A percentile compares a stretch with the other conserved stretches of the same genome.
Conservation (phyloP, 1,140 invertebrate species). For the Leptopilina clavipes region DNA sequence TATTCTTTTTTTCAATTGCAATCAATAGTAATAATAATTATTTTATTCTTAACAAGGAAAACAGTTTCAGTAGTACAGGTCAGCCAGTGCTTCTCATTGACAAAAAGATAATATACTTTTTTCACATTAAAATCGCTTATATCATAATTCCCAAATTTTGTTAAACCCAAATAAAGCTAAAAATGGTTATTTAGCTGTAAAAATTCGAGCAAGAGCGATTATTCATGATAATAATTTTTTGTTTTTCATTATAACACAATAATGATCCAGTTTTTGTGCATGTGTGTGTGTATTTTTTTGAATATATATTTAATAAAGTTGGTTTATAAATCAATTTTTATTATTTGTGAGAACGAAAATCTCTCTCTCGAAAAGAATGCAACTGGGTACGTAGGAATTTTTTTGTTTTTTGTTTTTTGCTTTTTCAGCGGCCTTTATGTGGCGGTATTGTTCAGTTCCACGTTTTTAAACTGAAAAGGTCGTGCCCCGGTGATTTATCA, state of each 20-base stretch:
- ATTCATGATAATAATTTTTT: no score
- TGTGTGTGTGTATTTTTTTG: not conserved
- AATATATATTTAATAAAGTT: slow-evolving; percentile 5
- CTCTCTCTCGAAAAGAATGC: slow-evolving; percentile 28
- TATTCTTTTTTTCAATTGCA: no score
- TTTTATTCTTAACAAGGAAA: no score
- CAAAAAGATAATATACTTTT: no score
- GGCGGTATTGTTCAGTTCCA: slow-evolving; percentile 15
- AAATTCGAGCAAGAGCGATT: no score
- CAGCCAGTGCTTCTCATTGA: no score
- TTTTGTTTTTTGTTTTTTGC: not conserved
- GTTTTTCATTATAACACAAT: not conserved
- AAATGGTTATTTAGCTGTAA: no score
- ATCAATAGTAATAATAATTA: no score
- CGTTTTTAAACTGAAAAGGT: slow-evolving; percentile 23
- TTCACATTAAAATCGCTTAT: no score
- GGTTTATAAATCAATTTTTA: slow-evolving; percentile 17
- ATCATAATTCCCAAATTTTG: no score
- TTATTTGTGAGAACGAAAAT: slow-evolving; percentile 7
- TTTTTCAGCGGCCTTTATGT: slow-evolving; percentile 1
- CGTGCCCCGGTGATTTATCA: slow-evolving; percentile 58
- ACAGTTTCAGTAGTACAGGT: no score
- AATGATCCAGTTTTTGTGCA: not conserved
- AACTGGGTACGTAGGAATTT: slow-evolving; percentile 1
- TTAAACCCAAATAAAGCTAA: no score